A percentile compares a stretch with the other conserved stretches of the same genome.
These are phyloP conservation scores for Sinosuthora webbiana DNA, from an alignment of 2,113 vertebrate genomes.

Conservation along the genomic window DNA sequence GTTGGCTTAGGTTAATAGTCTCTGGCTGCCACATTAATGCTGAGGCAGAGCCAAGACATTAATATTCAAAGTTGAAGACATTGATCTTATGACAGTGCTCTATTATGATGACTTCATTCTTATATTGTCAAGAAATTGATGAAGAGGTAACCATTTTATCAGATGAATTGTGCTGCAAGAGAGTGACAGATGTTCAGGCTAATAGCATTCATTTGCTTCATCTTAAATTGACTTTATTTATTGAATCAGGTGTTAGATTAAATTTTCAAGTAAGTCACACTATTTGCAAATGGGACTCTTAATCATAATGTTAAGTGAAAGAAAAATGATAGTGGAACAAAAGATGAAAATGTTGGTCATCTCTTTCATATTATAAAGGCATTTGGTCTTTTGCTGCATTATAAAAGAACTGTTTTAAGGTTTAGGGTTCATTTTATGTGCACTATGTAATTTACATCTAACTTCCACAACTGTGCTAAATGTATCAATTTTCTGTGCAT, in stretches of 20 bases:
- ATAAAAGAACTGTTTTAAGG: slow-evolving; percentile 38
- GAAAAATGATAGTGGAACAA: not conserved
- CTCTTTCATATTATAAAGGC: slow-evolving; percentile 47
- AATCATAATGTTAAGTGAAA: slow-evolving; percentile 4
- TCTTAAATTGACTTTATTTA: slow-evolving; percentile 28
- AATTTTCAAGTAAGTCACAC: not conserved
- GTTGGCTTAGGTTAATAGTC: slow-evolving; percentile 64
- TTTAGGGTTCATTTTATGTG: slow-evolving; percentile 58
- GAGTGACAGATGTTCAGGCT: slow-evolving; percentile 18
- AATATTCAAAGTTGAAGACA: slow-evolving; percentile 65
- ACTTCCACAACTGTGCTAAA: slow-evolving; percentile 10
- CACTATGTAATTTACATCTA: slow-evolving; percentile 30
- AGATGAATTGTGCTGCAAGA: not conserved
- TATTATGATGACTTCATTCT: slow-evolving; percentile 51
- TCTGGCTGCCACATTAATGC: slow-evolving; percentile 68
- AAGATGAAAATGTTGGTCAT: slow-evolving; percentile 18
- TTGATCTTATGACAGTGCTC: slow-evolving; percentile 49
- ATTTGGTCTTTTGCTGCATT: slow-evolving; percentile 23
- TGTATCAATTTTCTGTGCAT: not conserved
- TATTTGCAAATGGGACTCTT: not conserved
- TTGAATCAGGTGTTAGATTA: not conserved
- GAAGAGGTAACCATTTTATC: slow-evolving; percentile 26
- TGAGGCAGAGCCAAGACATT: slow-evolving; percentile 67
- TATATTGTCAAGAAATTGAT: slow-evolving; percentile 52
- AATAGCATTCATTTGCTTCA: not conserved